Evolutionary conservation across 23 tunicate species (phyloP), one percentile per base, ranked within the genome.

Genomic region (Halocynthia roretzi): DNA sequence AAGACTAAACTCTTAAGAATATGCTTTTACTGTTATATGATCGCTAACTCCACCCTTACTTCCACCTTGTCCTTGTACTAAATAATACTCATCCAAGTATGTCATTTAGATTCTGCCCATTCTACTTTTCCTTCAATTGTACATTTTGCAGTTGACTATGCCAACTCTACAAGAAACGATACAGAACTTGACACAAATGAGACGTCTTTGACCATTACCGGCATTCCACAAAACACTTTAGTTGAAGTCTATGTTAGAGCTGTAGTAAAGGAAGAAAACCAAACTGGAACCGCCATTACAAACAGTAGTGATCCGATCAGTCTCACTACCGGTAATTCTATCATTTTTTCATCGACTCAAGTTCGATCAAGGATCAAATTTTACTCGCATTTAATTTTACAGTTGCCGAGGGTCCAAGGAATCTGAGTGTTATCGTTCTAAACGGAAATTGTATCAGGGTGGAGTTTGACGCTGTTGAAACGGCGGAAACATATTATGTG

Each of bases 381-480:
- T 31, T 31, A 31, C 44, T 4, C n/a, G n/a, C 44, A 31, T 31
- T 31, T 31, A 31, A 31, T 31, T 31, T 19, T 10, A 52, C 63
- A 74, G 78, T 49, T 22, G 56, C 78, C 55, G 78, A 74, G 31
- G 78, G 78, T 5, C 78, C 78, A 54, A 15, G 6, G 56, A 54
- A 74, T 54, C 64, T 74, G 9, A 54, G 12, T 22, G 78, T 54
- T 20, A 21, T 48, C 14, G 78, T 74, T 7, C 56, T 74, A 2
- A 74, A 6, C 4, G 78, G 78, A 56, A 54, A 14, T 18, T 14
- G 62, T 50, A 53, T 74, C 21, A n/a, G 12, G 8, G 56, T 74
- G 8, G 56, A 53, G 10, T 74, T 74, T 54, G 62, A 74, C 1
- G 56, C 56, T 14, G 78, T 74, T 0, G 19, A 53, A n/a, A 74